These are phyloP conservation scores for Cirrhinus molitorella DNA, from an alignment of 2,797 vertebrate genomes.

Conservation along the genomic window DNA sequence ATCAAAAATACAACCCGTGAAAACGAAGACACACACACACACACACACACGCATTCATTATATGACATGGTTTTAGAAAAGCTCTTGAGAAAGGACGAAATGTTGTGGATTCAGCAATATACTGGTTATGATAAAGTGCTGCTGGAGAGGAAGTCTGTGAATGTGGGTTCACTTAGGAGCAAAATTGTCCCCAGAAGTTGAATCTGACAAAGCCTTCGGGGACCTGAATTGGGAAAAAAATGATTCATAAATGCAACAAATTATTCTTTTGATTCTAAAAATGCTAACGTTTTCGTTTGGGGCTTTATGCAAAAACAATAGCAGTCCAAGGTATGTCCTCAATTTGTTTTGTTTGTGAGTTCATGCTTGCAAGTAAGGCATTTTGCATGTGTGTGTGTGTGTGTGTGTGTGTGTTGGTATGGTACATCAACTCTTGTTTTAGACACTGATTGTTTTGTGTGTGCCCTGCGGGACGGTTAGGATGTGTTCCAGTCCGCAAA, in stretches of 20 bases:
- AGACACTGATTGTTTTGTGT: conserved; percentile 54
- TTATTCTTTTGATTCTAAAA: background rate
- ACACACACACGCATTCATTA: conserved; percentile 21
- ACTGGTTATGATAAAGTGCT: conserved; percentile 27
- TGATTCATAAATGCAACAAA: background rate
- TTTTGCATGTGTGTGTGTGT: conserved; percentile 16
- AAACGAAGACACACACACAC: conserved; percentile 20
- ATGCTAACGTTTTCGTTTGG: background rate
- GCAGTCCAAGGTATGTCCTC: background rate
- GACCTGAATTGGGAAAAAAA: background rate
- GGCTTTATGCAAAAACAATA: background rate
- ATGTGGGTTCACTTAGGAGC: background rate
- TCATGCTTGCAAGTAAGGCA: background rate
- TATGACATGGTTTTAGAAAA: conserved; percentile 27
- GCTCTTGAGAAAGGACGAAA: conserved; percentile 26
- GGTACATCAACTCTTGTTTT: conserved; percentile 47
- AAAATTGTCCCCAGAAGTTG: conserved; percentile 8
- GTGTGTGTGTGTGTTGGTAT: background rate
- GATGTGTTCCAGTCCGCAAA: conserved; percentile 48
- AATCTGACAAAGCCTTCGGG: background rate
- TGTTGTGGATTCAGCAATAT: conserved; percentile 49
- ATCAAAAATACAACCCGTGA: conserved; percentile 55
- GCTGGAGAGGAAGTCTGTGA: background rate
- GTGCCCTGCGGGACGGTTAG: conserved; percentile 39
- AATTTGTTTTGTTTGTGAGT: background rate